These are phyloP conservation scores for Gulo gulo DNA, from an alignment of 2,113 vertebrate species.

Conservation along the genomic window DNA sequence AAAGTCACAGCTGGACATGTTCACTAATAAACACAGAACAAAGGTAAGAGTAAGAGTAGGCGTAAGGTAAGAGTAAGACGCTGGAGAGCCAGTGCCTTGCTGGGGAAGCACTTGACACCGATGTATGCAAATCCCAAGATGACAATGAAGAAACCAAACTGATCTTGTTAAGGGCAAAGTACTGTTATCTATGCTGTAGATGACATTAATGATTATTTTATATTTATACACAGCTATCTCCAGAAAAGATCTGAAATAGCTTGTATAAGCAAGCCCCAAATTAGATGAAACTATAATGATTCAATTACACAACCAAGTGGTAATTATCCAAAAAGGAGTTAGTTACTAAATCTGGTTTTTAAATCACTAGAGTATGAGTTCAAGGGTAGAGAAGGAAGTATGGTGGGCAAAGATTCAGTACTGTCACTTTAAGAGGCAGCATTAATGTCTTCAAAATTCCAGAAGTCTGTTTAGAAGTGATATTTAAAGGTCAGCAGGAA, in stretches of 20 bases:
- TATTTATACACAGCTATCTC: background rate
- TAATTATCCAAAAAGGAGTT: constrained; percentile 36
- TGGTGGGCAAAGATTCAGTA: background rate
- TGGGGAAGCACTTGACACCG: background rate
- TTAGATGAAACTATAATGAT: constrained; percentile 11
- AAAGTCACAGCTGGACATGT: background rate
- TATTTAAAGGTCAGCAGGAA: constrained; percentile 67
- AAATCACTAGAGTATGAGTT: background rate
- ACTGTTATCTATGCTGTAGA: background rate
- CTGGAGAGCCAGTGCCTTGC: background rate
- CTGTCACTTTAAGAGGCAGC: background rate
- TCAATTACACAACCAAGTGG: constrained; percentile 30
- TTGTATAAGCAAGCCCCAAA: constrained; percentile 12
- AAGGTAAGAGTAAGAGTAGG: background rate
- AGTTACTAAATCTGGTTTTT: constrained; percentile 18
- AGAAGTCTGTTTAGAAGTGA: constrained; percentile 27
- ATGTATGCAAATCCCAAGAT: background rate
- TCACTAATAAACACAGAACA: background rate
- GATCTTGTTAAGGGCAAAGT: background rate
- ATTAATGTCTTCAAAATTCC: background rate
- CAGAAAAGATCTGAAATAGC: background rate
- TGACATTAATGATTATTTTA: background rate
- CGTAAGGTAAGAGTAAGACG: background rate
- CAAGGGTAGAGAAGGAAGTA: background rate
- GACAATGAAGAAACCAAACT: background rate